phyloP scores from a whole-genome alignment of 2,113 vertebrate species.

The Microtus pennsylvanicus region DNA sequence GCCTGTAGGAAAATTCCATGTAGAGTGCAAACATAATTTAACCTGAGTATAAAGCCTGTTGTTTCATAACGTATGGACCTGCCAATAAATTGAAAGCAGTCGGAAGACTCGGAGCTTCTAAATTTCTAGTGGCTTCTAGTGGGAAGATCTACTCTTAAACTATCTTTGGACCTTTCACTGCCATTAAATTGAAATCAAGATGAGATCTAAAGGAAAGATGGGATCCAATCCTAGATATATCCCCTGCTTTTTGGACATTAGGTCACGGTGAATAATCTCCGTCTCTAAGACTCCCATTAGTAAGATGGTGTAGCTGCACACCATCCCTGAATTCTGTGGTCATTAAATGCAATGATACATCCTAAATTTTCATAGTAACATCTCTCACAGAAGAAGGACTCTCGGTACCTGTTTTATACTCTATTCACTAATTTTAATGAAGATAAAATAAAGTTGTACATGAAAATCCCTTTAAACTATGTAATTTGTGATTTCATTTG shows the following conservation, averaged over 20 bases:
- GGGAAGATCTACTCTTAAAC: neutral
- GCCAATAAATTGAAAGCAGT: neutral
- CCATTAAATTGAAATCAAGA: neutral
- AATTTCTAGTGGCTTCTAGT: neutral
- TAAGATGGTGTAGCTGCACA: neutral
- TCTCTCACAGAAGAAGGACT: neutral
- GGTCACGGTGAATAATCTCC: neutral
- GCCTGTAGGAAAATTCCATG: constrained; percentile 7
- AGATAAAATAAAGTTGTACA: neutral
- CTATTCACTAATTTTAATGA: constrained; percentile 45
- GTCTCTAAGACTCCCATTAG: neutral
- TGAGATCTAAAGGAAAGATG: neutral
- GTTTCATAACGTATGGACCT: neutral
- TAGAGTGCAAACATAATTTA: neutral
- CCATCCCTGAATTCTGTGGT: neutral
- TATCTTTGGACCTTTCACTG: neutral
- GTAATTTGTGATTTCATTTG: neutral
- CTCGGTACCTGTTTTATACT: neutral
- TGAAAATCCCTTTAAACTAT: constrained; percentile 9
- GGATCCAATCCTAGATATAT: neutral
- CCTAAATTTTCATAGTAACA: neutral
- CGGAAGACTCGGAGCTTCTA: neutral
- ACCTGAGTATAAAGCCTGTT: neutral
- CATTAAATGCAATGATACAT: neutral
- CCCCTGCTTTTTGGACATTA: neutral